Conservation (phyloP, 1,140 invertebrate genomes). For the Temnothorax nylanderi region DNA sequence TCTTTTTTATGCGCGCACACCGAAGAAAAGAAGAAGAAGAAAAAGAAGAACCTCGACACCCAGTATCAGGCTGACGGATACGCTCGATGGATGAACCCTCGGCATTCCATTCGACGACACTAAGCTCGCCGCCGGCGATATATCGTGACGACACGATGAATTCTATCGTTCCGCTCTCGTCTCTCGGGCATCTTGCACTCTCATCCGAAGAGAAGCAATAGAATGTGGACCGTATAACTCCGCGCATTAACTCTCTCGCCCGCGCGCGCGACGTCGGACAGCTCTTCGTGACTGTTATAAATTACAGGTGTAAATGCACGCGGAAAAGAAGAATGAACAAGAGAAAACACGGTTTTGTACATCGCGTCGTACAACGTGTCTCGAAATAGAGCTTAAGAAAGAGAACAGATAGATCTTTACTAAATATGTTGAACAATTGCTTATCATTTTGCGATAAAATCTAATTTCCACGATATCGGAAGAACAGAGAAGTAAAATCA, state of each 20-base stretch:
- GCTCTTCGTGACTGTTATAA: conserved; percentile 51
- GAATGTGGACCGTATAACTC: conserved; percentile 53
- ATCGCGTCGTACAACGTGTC: neutral
- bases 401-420: neutral
- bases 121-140: conserved; percentile 34
- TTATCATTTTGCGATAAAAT: neutral
- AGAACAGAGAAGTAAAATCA: neutral
- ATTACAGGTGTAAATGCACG: conserved; percentile 50
- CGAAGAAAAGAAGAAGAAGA: neutral
- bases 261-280: conserved; percentile 46
- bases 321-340: conserved; percentile 17
- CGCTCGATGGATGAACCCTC: conserved; percentile 40
- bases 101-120: conserved; percentile 56
- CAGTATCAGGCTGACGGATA: conserved; percentile 51
- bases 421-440: neutral
- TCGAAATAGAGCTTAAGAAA: neutral
- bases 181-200: conserved; percentile 48
- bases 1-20: neutral
- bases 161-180: conserved; percentile 44
- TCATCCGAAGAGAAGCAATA: conserved; percentile 43
- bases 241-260: conserved; percentile 34
- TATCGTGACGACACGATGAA: conserved; percentile 58
- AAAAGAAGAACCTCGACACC: conserved; percentile 26
- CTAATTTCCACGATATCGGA: neutral
- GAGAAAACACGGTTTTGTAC: conserved; percentile 29